Percentiles rank a stretch among this genome's conserved stretches.
phyloP scores from a whole-genome alignment of 2,888 invertebrate species.

The Epinotia demarniana region DNA sequence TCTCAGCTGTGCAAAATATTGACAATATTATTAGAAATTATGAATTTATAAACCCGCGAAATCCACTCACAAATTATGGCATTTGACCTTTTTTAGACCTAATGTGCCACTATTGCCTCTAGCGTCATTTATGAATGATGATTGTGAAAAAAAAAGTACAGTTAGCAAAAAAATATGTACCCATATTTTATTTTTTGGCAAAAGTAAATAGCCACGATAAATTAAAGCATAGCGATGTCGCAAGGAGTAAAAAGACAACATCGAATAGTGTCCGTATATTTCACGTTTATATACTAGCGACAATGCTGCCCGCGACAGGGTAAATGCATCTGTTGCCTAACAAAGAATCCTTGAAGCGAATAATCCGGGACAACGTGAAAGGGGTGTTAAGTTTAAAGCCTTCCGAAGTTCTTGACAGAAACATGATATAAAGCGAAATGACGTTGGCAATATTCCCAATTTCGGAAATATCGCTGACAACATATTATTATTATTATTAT shows the following conservation, averaged over 20 bases:
- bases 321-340: slow-evolving; percentile 6
- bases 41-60: no score
- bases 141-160: no score
- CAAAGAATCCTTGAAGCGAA: slow-evolving; percentile 4
- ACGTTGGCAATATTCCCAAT: neutral
- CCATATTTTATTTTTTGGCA: no score
- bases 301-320: neutral
- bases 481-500: no score
- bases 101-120: no score
- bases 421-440: slow-evolving; percentile 1
- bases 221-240: neutral
- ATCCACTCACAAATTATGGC: no score
- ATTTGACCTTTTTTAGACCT: no score
- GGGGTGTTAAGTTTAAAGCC: neutral
- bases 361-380: neutral
- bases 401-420: neutral
- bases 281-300: neutral
- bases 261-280: neutral
- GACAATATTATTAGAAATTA: no score
- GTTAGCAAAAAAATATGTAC: no score
- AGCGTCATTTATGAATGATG: no score
- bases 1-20: no score
- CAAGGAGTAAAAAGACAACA: neutral
- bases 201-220: no score
- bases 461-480: neutral